phyloP scores from a whole-genome alignment of 2,113 vertebrate genomes.

The Chionomys nivalis region DNA sequence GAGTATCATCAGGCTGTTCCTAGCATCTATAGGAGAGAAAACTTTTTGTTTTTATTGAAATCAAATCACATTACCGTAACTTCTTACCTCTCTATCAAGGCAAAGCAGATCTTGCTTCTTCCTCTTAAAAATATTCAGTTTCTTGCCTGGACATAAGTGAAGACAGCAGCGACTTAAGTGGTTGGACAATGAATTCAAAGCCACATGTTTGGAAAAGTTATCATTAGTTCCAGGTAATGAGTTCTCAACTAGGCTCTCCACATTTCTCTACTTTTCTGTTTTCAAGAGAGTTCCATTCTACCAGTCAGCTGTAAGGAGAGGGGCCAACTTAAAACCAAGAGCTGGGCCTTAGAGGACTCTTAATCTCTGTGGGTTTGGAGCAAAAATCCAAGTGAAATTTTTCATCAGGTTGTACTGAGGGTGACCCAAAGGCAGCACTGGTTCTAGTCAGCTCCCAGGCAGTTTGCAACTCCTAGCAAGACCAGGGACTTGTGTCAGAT shows the following conservation, averaged over 20 bases:
- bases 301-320: not conserved
- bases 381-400: not conserved
- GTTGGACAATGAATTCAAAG: not conserved
- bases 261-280: not conserved
- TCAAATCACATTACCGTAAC: not conserved
- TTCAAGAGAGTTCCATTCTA: not conserved
- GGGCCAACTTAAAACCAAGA: not conserved
- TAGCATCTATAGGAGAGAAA: not conserved
- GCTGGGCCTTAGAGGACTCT: not conserved
- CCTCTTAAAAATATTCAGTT: not conserved
- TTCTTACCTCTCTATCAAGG: conserved; percentile 7
- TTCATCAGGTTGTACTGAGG: not conserved
- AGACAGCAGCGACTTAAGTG: not conserved
- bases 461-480: not conserved
- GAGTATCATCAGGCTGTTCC: too few species aligned
- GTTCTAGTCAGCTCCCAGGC: not conserved
- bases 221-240: not conserved
- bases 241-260: not conserved
- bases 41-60: not conserved
- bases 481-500: not conserved
- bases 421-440: not conserved
- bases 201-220: not conserved
- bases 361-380: conserved; percentile 45
- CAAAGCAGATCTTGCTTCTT: not conserved
- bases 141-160: not conserved